Evolutionary conservation across 2,888 invertebrate species (phyloP), one percentile per base, ranked within the genome.

Genomic region (Mesorhabditis spiculigera): DNA sequence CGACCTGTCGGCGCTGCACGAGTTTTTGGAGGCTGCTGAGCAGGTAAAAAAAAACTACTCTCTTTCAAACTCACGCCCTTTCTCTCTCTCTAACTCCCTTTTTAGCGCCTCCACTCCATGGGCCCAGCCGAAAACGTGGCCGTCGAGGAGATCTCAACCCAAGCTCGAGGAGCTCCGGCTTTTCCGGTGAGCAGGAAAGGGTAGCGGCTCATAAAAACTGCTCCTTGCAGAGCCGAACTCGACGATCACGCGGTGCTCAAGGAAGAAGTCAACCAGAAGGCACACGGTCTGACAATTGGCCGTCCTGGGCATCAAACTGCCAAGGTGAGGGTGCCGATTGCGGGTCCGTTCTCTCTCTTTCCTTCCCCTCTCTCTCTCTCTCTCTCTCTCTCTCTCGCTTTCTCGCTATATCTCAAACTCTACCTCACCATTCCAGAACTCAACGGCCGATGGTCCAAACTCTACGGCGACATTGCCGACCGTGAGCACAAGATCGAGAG

Each of bases 211-310:
- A 16, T n/a, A n/a, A n/a, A n/a, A n/a, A n/a, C n/a, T n/a, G n/a
- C n/a, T n/a, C n/a, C n/a, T n/a, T n/a, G n/a, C 90, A 96, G 96
- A 87, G 90, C 92, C 69, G 94, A 95, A 86, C 94, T 97, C 76
- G 96, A 97, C 89, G 95, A 95, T 4, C 94, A 95, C 85, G 95
- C 96, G 93, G 93, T 96, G 71, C 94, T 95, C 88, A 93, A 97
- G 83, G 96, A 97, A 88, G 93, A 95, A 45, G 89, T 98, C 75
- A 96, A 95, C 90, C 87, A 86, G 87, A 94, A 95, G 92, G 95
- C 95, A 10, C 92, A 93, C 87, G 95, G 96, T 87, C 89, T 97
- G 5, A 43, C 64, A 4, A 63, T 61, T 69, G 93, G 94, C 0
- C 94, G 94, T 86, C 91, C 68, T 8, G 73, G 76, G 1, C 70